A percentile compares a stretch with the other conserved stretches of the same genome.
Conservation (phyloP, 2,888 invertebrate genomes). For the Psylliodes chrysocephalus region DNA sequence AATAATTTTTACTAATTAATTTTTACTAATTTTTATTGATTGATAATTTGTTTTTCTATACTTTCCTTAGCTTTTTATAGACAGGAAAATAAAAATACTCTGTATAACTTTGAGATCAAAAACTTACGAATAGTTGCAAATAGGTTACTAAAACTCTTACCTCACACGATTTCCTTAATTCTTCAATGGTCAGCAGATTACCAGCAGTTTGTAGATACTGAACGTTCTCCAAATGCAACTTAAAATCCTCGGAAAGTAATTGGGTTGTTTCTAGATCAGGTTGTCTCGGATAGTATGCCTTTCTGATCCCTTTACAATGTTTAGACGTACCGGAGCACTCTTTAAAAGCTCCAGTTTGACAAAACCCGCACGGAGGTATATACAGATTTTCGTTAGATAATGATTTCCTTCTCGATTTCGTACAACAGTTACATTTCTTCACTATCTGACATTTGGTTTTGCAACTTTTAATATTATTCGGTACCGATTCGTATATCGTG, state of each 20-base stretch:
- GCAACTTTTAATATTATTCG: constrained; percentile 53
- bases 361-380: constrained; percentile 64
- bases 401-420: constrained; percentile 65
- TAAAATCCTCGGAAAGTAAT: constrained; percentile 76
- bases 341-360: constrained; percentile 61
- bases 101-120: too few species aligned
- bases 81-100: too few species aligned
- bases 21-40: too few species aligned
- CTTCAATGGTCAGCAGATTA: constrained; percentile 71
- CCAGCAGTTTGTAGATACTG: constrained; percentile 79
- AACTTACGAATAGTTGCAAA: too few species aligned
- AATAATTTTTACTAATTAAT: too few species aligned
- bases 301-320: constrained; percentile 55
- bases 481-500: constrained; percentile 60
- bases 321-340: constrained; percentile 52
- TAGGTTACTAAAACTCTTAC: constrained; percentile 49
- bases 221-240: constrained; percentile 77
- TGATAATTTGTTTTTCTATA: too few species aligned
- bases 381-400: constrained; percentile 72
- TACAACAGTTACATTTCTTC: constrained; percentile 54
- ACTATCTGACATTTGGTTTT: constrained; percentile 37
- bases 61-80: too few species aligned
- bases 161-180: constrained; percentile 66
- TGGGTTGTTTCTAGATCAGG: constrained; percentile 71
- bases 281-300: constrained; percentile 60